Evolutionary conservation across 2,888 invertebrate species (phyloP).

Genomic region (Caenorhabditis doughertyi): DNA sequence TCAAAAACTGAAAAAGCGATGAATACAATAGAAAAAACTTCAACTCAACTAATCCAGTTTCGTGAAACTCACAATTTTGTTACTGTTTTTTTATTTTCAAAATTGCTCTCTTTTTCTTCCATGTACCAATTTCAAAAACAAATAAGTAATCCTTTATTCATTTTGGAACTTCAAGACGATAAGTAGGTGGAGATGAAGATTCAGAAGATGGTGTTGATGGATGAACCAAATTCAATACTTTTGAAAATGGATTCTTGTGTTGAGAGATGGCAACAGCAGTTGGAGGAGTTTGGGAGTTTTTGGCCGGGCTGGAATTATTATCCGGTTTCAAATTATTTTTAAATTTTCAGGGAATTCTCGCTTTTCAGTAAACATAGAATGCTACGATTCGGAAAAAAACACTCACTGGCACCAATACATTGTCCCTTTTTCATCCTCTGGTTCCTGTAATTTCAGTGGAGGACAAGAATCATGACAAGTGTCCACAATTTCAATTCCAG

Average conservation of each 20-base stretch:
- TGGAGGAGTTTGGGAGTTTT: conserved; percentile 23
- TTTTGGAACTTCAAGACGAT: conserved; percentile 18
- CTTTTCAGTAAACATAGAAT: not conserved
- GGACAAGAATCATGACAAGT: conserved; percentile 48
- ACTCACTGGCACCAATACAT: conserved; percentile 47
- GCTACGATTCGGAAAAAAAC: not conserved
- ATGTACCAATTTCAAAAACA: no score
- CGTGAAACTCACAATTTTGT: no score
- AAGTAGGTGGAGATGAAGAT: conserved; percentile 19
- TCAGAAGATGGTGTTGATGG: conserved; percentile 6
- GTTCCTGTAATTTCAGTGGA: conserved; percentile 38
- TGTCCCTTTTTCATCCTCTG: conserved; percentile 27
- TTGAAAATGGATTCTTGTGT: conserved; percentile 31
- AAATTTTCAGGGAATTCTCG: no score
- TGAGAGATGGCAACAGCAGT: conserved; percentile 25
- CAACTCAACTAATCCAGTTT: no score
- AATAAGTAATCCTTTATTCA: not conserved
- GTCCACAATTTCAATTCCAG: conserved; percentile 53
- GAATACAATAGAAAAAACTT: no score
- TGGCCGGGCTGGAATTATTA: conserved; percentile 13
- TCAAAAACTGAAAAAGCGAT: no score
- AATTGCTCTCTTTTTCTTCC: no score
- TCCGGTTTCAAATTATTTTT: no score
- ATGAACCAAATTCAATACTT: conserved; percentile 40
- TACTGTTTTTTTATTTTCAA: no score